Evolutionary conservation across 1,140 invertebrate species (phyloP).

Genomic region (Contarinia nasturtii): DNA sequence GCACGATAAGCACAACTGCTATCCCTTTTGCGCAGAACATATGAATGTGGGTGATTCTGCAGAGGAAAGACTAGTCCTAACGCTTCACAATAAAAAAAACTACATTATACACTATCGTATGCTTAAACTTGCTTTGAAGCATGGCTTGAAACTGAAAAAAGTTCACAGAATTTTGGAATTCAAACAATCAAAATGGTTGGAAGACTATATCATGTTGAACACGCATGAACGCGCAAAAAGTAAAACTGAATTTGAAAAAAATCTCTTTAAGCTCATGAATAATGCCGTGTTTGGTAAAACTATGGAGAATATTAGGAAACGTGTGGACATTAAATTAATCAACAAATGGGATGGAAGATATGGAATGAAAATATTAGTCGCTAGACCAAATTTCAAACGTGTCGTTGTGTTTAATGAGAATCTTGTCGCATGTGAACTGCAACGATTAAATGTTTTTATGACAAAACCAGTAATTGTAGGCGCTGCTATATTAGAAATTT

Average conservation of each 20-base stretch:
- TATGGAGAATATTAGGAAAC: constrained; percentile 28
- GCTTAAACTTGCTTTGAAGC: constrained; percentile 25
- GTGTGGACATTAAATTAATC: constrained; percentile 21
- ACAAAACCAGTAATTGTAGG: constrained; percentile 25
- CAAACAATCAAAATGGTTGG: constrained; percentile 27
- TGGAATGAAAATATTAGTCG: constrained; percentile 16
- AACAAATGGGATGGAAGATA: constrained; percentile 15
- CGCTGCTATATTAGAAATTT: constrained; percentile 21
- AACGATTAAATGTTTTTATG: constrained; percentile 14
- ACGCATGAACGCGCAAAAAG: constrained; percentile 19
- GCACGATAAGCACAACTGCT: constrained; percentile 29
- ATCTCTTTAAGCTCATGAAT: constrained; percentile 30
- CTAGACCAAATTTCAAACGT: constrained; percentile 23
- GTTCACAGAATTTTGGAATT: constrained; percentile 30
- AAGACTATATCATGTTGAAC: constrained; percentile 27
- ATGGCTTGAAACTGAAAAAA: constrained; percentile 26
- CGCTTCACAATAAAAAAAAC: constrained; percentile 19
- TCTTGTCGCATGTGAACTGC: constrained; percentile 20
- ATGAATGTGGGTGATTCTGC: constrained; percentile 8
- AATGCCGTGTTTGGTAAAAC: constrained; percentile 28
- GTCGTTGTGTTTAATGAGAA: constrained; percentile 17
- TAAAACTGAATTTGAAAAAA: constrained; percentile 27
- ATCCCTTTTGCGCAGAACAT: constrained; percentile 26
- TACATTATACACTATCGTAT: constrained; percentile 30
- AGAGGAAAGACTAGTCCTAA: constrained; percentile 17